A percentile compares a stretch with the other conserved stretches of the same genome.
Evolutionary conservation across 2,888 invertebrate genomes (phyloP).

Genomic region (Syritta pipiens): DNA sequence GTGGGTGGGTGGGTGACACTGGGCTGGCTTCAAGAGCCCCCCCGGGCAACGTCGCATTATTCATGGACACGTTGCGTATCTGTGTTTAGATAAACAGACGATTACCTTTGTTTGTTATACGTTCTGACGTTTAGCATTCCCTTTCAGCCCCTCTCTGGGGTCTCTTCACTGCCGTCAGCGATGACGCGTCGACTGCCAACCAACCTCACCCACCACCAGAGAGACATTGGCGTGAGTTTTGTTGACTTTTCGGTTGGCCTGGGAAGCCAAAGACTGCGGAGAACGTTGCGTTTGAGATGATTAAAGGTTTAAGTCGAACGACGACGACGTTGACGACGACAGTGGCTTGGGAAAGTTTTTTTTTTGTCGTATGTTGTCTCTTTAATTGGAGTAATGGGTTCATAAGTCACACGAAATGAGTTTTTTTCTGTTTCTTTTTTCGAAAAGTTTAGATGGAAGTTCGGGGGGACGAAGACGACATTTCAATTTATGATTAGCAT

Average conservation of each 20-base stretch:
- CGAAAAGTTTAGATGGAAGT: no score
- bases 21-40: neutral
- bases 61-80: constrained; percentile 51
- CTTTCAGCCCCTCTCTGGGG: neutral
- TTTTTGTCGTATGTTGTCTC: constrained; percentile 6
- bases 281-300: constrained; percentile 22
- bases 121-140: constrained; percentile 27
- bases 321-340: constrained; percentile 3
- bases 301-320: constrained; percentile 12
- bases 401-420: constrained; percentile 39
- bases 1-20: neutral
- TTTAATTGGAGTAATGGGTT: constrained; percentile 45
- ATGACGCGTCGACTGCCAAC: neutral
- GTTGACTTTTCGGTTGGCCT: neutral
- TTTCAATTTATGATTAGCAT: constrained; percentile 18
- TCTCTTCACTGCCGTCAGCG: neutral
- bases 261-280: neutral
- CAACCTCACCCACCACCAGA: neutral
- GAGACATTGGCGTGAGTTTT: constrained; percentile 15
- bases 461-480: no score
- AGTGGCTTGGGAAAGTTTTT: constrained; percentile 38
- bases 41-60: constrained; percentile 38
- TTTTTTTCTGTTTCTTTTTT: neutral
- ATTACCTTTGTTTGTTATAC: constrained; percentile 54
- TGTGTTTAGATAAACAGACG: constrained; percentile 44